Percentiles rank a stretch among this genome's conserved stretches.
Conservation (phyloP, 2,888 invertebrate species). For the Odontocerum albicorne region DNA sequence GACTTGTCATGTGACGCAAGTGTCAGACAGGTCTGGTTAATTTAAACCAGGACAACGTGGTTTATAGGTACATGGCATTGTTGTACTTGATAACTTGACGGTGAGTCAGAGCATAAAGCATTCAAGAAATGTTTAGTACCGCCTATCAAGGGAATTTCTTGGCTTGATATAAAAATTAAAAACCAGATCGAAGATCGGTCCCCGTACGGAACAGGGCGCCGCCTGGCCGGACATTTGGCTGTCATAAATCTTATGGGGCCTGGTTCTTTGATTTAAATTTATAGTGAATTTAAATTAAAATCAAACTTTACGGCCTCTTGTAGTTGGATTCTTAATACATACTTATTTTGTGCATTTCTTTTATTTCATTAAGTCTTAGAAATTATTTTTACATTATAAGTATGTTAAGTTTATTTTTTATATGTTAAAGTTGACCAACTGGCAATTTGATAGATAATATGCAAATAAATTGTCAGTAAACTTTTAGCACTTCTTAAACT, state of each 20-base stretch:
- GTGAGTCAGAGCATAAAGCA: background rate
- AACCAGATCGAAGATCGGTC: conserved; percentile 7
- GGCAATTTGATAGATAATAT: too few relatives aligned
- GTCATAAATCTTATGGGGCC: background rate
- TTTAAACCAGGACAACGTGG: background rate
- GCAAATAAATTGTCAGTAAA: too few relatives aligned
- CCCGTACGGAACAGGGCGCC: background rate
- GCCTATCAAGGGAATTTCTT: conserved; percentile 1
- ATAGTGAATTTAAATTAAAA: too few relatives aligned
- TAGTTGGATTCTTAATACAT: too few relatives aligned
- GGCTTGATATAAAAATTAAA: conserved; percentile 3
- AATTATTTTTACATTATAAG: too few relatives aligned
- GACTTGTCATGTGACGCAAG: conserved; percentile 14
- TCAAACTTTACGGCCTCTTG: too few relatives aligned
- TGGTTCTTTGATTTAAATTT: background rate
- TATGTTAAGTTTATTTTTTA: too few relatives aligned
- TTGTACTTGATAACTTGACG: background rate
- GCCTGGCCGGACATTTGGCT: background rate
- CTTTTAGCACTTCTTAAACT: too few relatives aligned
- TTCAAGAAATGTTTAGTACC: background rate
- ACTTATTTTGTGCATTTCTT: too few relatives aligned
- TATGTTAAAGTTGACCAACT: too few relatives aligned
- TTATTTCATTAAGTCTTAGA: too few relatives aligned
- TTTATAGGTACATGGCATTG: background rate
- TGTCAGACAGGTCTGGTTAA: conserved; percentile 11